These are phyloP conservation scores for Nibea coibor DNA, from an alignment of 2,113 vertebrate genomes.

Conservation along the genomic window DNA sequence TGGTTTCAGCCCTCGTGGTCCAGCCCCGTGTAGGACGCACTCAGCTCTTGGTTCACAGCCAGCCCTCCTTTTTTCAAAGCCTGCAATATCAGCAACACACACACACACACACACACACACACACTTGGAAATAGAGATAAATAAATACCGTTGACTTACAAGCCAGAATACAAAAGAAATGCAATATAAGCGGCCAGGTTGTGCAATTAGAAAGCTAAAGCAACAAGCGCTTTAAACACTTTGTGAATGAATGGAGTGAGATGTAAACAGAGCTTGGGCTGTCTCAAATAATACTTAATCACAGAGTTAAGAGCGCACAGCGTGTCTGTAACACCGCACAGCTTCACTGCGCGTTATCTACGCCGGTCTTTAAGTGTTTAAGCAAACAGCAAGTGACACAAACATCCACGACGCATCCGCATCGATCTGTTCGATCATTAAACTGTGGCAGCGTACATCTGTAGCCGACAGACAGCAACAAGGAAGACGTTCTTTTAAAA, in stretches of 20 bases:
- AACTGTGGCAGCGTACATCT: background rate
- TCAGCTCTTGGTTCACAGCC: constrained; percentile 32
- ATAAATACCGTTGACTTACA: background rate
- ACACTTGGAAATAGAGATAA: constrained; percentile 38
- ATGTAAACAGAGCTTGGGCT: constrained; percentile 9
- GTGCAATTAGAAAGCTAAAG: constrained; percentile 11
- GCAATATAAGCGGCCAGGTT: background rate
- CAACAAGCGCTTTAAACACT: constrained; percentile 1
- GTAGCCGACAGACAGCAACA: background rate
- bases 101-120: constrained; percentile 23
- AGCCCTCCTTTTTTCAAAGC: constrained; percentile 19
- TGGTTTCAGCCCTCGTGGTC: constrained; percentile 61
- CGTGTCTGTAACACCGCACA: background rate
- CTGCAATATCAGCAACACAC: constrained; percentile 50
- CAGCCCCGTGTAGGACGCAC: constrained; percentile 39
- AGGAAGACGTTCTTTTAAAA: constrained; percentile 17
- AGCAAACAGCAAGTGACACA: constrained; percentile 8
- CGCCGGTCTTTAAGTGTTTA: background rate
- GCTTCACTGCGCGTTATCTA: background rate
- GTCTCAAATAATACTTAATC: constrained; percentile 33
- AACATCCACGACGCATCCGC: background rate
- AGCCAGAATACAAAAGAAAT: too few species aligned
- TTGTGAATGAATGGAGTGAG: constrained; percentile 37
- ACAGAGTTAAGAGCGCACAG: constrained; percentile 26
- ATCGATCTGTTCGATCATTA: constrained; percentile 7